A percentile compares a stretch with the other conserved stretches of the same genome.
Evolutionary conservation across 2,797 vertebrate genomes (phyloP).

Genomic region (Acrocephalus scirpaceus): DNA sequence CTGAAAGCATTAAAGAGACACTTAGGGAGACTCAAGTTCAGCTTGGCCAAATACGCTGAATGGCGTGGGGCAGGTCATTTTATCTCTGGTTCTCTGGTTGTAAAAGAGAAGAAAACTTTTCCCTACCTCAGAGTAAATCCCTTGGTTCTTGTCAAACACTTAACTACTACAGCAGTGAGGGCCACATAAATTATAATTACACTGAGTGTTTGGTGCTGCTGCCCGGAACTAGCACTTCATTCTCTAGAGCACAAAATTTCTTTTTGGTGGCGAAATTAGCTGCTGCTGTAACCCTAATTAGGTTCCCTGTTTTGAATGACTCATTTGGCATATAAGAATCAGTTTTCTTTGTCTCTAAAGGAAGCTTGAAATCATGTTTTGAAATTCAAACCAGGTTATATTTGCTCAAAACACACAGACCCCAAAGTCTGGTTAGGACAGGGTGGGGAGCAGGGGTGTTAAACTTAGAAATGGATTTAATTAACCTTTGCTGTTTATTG

Average conservation of each 20-base stretch:
- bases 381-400: constrained; percentile 62
- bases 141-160: constrained; percentile 59
- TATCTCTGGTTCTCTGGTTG: background rate
- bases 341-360: constrained; percentile 46
- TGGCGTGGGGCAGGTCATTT: background rate
- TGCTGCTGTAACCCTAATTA: constrained; percentile 46
- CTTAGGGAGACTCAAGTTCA: background rate
- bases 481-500: constrained; percentile 72
- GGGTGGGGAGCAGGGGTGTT: constrained; percentile 55
- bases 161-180: constrained; percentile 24
- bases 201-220: constrained; percentile 46
- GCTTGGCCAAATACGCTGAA: background rate
- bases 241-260: constrained; percentile 42
- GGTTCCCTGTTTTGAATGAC: constrained; percentile 32
- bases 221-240: constrained; percentile 65
- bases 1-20: background rate
- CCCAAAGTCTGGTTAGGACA: constrained; percentile 49
- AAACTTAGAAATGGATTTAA: constrained; percentile 73
- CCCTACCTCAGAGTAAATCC: constrained; percentile 55
- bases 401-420: constrained; percentile 49
- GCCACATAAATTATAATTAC: constrained; percentile 64
- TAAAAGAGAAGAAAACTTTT: constrained; percentile 50
- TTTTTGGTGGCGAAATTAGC: constrained; percentile 48
- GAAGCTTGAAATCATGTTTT: constrained; percentile 53
- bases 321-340: constrained; percentile 39